Evolutionary conservation across 2,797 vertebrate species (phyloP), one percentile per base, ranked within the genome.

Genomic region (Chaetodon trifasciatus): DNA sequence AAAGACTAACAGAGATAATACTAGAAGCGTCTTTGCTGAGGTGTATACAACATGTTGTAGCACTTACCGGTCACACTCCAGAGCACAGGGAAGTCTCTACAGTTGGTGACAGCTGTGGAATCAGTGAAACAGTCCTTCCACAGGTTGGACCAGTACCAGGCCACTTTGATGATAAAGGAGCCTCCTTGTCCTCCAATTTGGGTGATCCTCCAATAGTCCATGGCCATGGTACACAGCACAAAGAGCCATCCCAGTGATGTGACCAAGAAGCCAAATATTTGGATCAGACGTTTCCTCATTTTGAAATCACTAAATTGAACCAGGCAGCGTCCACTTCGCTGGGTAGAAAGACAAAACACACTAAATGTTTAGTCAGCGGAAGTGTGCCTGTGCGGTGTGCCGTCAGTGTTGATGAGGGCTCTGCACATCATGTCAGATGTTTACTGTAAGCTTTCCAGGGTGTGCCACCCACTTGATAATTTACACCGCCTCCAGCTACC

Each of bases 81-180:
- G 61, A 96, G 85, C n/a, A 90, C 91, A 3, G 93, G 83, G 42
- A 91, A 96, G 53, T 96, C 94, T 76, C 84, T 89, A 55, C 96
- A 96, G 91, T 92, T 94, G 55, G 86, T 87, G 32, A 96, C 70
- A 1, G 91, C 88, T 0, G 94, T 90, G 73, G 95, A 93, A 32
- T 96, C 95, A 1, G 90, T 92, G 78, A 83, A 93, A 79, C 96
- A 96, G 49, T 95, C 94, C 79, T 89, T 94, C 96, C 96, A 96
- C 67, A 96, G 86, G 71, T 93, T 96, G 83, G 96, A 96, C 94
- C 94, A 96, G 86, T 94, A 94, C 95, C 95, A 96, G 47, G 91
- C 91, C 79, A 94, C 94, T 81, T 76, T 95, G 84, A 96, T 95
- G 81, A 96, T 91, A 67, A 86, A 93, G 50, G 94, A 94, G 8